Evolutionary conservation across 2,113 vertebrate genomes (phyloP).

Genomic region (Mesitornis unicolor): DNA sequence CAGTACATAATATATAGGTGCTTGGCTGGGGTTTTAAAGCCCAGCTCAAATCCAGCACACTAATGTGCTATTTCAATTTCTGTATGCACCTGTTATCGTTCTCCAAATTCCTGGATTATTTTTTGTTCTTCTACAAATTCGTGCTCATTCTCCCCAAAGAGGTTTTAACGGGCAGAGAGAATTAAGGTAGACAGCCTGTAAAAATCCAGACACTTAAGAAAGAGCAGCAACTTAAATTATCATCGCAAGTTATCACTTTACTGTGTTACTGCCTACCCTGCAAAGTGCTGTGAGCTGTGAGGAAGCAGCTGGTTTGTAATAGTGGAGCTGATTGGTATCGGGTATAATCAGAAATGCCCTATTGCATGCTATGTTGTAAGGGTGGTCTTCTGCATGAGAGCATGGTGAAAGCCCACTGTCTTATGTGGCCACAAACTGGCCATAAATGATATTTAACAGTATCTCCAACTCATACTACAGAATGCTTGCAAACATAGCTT

Average conservation of each 20-base stretch:
- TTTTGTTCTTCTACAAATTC: neutral
- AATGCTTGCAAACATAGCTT: neutral
- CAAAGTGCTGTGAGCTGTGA: constrained; percentile 2
- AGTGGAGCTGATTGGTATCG: neutral
- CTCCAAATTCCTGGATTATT: neutral
- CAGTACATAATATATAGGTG: neutral
- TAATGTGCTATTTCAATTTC: constrained; percentile 24
- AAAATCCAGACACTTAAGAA: constrained; percentile 14
- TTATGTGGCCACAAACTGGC: neutral
- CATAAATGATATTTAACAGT: neutral
- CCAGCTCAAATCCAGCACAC: neutral
- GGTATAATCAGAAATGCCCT: neutral
- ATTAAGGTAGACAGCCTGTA: constrained; percentile 7
- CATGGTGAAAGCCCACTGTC: neutral
- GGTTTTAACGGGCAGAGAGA: constrained; percentile 13
- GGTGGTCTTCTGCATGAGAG: neutral
- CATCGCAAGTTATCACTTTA: neutral
- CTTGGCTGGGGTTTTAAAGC: neutral
- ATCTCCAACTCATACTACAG: neutral
- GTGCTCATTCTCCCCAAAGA: neutral
- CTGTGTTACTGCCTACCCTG: neutral
- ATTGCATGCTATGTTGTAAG: neutral
- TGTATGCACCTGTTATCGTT: neutral
- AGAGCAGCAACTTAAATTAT: neutral
- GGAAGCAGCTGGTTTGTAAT: neutral